Percentiles rank a stretch among this genome's conserved stretches.
These are phyloP conservation scores for Chelonus formosanus DNA, from an alignment of 2,888 invertebrate genomes.

Conservation along the genomic window DNA sequence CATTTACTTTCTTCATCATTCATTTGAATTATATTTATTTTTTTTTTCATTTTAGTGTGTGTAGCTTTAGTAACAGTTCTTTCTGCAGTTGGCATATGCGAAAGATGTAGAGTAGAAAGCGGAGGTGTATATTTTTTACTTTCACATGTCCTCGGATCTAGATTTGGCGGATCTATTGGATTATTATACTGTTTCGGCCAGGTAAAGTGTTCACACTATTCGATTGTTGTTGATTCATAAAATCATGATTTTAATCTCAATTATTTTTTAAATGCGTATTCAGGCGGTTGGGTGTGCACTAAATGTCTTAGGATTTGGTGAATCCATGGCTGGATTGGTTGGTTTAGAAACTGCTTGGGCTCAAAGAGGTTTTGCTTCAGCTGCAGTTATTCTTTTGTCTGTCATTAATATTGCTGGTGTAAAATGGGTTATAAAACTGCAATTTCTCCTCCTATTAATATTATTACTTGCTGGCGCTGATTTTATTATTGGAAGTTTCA, in stretches of 20 bases:
- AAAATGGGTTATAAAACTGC: conserved; percentile 96
- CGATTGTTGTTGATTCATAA: too few species aligned
- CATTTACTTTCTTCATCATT: not conserved
- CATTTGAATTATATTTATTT: not conserved
- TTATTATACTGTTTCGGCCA: conserved; percentile 96
- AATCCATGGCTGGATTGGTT: conserved; percentile 90
- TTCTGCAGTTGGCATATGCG: conserved; percentile 96
- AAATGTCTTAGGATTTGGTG: conserved; percentile 96
- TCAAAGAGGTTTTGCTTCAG: conserved; percentile 86
- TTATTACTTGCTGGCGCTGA: conserved; percentile 89
- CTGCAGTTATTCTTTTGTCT: conserved; percentile 85
- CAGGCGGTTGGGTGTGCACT: conserved; percentile 96
- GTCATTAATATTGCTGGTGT: conserved; percentile 96
- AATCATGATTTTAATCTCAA: too few species aligned
- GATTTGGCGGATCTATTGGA: conserved; percentile 92
- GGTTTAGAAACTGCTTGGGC: conserved; percentile 80
- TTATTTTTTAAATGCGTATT: conserved; percentile 8
- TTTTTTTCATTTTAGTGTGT: conserved; percentile 72
- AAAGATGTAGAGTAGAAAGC: conserved; percentile 92
- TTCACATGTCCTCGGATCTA: conserved; percentile 91
- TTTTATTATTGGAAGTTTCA: conserved; percentile 93
- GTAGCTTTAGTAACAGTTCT: conserved; percentile 91
- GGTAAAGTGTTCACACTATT: conserved; percentile 66
- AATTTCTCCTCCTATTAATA: conserved; percentile 86
- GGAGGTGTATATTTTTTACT: conserved; percentile 98